phyloP scores from a whole-genome alignment of 2,113 vertebrate species.

The Equus przewalskii region DNA sequence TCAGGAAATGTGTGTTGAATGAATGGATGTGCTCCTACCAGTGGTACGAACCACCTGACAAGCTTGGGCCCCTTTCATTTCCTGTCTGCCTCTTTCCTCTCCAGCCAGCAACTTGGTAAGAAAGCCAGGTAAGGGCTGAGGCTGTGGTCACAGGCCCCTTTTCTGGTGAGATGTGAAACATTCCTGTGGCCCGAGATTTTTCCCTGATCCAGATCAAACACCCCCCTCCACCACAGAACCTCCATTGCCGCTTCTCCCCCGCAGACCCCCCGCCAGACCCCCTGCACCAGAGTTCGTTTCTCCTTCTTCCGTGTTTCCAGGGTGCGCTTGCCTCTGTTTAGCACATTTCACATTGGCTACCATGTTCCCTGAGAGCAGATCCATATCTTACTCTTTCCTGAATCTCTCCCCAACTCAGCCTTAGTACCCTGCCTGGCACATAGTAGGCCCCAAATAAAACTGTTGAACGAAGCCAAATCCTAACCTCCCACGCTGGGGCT shows the following conservation, averaged over 20 bases:
- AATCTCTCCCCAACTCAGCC: not conserved
- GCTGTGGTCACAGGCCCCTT: not conserved
- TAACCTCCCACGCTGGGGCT: fast-evolving
- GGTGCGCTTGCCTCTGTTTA: not conserved
- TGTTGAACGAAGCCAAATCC: not conserved
- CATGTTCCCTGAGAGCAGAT: not conserved
- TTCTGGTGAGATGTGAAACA: not conserved
- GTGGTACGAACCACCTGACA: not conserved
- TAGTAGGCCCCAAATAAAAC: not conserved
- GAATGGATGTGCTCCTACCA: not conserved
- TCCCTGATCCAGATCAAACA: not conserved
- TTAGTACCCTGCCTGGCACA: not conserved
- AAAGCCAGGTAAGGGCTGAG: not conserved
- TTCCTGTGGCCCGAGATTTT: not conserved
- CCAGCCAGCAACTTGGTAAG: not conserved
- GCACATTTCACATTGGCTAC: not conserved
- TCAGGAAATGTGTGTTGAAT: not conserved
- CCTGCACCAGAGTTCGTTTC: not conserved
- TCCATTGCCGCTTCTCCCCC: not conserved
- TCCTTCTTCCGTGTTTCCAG: not conserved
- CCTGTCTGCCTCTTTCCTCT: not conserved
- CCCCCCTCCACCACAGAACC: too few species aligned
- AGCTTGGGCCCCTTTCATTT: not conserved
- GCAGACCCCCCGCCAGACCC: too few species aligned
- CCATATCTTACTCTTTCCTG: not conserved